Evolutionary conservation across 2,797 vertebrate species (phyloP).

Genomic region (Cynodonichthys magdalenae): DNA sequence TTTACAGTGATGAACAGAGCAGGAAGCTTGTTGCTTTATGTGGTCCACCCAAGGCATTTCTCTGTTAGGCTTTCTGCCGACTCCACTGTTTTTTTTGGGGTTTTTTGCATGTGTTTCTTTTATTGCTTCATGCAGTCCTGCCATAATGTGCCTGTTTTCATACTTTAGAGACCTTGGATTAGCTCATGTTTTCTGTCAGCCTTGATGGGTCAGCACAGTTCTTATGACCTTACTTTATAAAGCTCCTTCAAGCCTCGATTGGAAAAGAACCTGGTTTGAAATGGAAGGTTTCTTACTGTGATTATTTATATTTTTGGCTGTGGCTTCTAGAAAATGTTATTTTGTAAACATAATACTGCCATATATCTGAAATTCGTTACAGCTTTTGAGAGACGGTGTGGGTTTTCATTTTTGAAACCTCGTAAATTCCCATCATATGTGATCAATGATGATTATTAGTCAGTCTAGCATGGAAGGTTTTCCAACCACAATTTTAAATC

Average conservation of each 20-base stretch:
- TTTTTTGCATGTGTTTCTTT: constrained; percentile 8
- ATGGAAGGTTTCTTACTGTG: no score
- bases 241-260: neutral
- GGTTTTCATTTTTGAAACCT: neutral
- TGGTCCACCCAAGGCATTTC: constrained; percentile 4
- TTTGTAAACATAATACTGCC: no score
- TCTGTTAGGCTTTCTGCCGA: constrained; percentile 40
- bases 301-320: no score
- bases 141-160: constrained; percentile 12
- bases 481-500: no score
- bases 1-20: constrained; percentile 28
- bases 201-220: neutral
- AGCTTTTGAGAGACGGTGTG: no score
- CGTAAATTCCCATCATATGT: neutral
- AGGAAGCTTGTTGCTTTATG: constrained; percentile 44
- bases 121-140: constrained; percentile 22
- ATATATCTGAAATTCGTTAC: no score
- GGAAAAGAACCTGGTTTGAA: no score
- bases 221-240: constrained; percentile 11
- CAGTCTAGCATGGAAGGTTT: no score
- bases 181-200: constrained; percentile 22
- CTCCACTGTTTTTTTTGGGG: neutral
- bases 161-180: constrained; percentile 2
- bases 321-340: no score
- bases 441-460: neutral